These are phyloP conservation scores for Eumacrocentrus americanus DNA, from an alignment of 2,888 invertebrate genomes.

Conservation along the genomic window DNA sequence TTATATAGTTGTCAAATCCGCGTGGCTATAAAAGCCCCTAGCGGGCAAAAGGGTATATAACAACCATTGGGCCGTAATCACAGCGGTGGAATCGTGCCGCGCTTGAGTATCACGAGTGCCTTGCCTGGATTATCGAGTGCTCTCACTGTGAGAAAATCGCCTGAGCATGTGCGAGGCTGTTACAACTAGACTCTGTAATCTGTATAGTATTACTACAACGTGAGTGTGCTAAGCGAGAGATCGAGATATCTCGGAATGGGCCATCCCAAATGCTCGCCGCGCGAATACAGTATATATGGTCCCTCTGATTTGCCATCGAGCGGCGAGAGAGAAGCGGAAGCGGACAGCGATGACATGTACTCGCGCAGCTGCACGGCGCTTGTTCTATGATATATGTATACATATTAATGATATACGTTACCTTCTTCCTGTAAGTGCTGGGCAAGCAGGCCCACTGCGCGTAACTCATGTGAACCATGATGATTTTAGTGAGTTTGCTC, in stretches of 20 bases:
- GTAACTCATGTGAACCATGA: slow-evolving; percentile 60
- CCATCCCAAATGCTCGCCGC: too few relatives aligned
- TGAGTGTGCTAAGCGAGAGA: too few relatives aligned
- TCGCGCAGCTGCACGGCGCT: neutral
- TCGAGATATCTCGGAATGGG: too few relatives aligned
- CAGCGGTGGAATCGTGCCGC: slow-evolving; percentile 35
- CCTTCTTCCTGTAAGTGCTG: slow-evolving; percentile 60
- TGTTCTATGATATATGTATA: slow-evolving; percentile 8
- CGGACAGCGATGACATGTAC: neutral
- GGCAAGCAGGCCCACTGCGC: slow-evolving; percentile 60
- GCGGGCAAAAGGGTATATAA: neutral
- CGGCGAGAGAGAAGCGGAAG: slow-evolving; percentile 6
- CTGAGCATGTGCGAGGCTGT: slow-evolving; percentile 21
- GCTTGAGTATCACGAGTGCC: slow-evolving; percentile 22
- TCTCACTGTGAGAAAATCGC: slow-evolving; percentile 41
- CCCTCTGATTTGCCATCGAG: too few relatives aligned
- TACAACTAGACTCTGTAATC: too few relatives aligned
- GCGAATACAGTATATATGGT: too few relatives aligned
- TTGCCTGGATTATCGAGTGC: slow-evolving; percentile 37
- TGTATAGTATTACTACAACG: too few relatives aligned
- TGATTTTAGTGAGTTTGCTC: slow-evolving; percentile 17
- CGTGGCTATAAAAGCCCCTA: slow-evolving; percentile 13
- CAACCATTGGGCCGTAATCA: slow-evolving; percentile 33
- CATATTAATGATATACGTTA: slow-evolving; percentile 39
- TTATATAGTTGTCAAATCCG: slow-evolving; percentile 4